Evolutionary conservation across 2,797 vertebrate species (phyloP).

Genomic region (Harpagifer antarcticus): DNA sequence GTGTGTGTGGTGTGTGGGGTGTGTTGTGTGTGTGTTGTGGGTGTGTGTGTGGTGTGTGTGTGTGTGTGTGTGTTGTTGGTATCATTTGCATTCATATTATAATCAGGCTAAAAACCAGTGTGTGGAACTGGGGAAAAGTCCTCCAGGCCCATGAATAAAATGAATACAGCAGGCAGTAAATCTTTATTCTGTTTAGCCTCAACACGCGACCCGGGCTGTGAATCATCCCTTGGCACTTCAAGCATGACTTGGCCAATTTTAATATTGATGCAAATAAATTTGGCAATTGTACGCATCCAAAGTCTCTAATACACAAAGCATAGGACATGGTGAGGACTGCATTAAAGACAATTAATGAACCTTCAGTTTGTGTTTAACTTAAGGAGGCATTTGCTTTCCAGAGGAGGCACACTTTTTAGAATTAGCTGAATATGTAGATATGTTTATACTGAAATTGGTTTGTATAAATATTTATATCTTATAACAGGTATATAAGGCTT

Average conservation of each 20-base stretch:
- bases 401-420: too few relatives aligned
- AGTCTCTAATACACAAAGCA: constrained; percentile 1
- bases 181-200: constrained; percentile 53
- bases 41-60: constrained; percentile 2
- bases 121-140: constrained; percentile 22
- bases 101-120: constrained; percentile 17
- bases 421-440: neutral
- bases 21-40: constrained; percentile 2
- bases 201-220: constrained; percentile 38
- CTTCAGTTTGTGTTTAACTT: neutral
- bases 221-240: constrained; percentile 47
- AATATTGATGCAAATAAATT: constrained; percentile 36
- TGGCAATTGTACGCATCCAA: neutral
- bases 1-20: constrained; percentile 6
- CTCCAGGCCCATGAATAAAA: constrained; percentile 55
- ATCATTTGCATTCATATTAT: constrained; percentile 49
- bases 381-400: neutral
- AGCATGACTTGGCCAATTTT: constrained; percentile 38
- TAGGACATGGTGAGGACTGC: neutral
- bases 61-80: neutral
- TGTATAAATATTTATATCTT: neutral
- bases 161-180: constrained; percentile 52
- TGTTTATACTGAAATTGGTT: constrained; percentile 1
- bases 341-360: neutral
- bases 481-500: neutral